Conservation (phyloP, 2,888 invertebrate species). For the Heliothis peltigera region DNA sequence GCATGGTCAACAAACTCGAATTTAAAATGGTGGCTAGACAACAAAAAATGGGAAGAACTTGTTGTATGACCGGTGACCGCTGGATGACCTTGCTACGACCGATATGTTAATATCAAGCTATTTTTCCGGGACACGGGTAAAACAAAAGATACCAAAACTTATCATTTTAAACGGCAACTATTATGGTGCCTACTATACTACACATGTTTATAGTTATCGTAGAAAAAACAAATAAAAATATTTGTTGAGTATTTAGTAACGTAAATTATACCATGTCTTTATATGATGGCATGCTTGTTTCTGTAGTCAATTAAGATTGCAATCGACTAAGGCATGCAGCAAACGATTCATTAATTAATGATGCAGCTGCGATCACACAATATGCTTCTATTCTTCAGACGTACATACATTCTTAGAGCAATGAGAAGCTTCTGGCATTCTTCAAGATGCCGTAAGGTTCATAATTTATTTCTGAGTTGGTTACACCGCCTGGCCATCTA, state of each 20-base stretch:
- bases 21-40: background rate
- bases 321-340: conserved; percentile 17
- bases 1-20: background rate
- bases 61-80: background rate
- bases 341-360: conserved; percentile 1
- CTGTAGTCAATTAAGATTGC: conserved; percentile 5
- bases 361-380: background rate
- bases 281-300: conserved; percentile 5
- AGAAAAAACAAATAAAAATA: no score
- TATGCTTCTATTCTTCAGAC: background rate
- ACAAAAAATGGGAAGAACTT: background rate
- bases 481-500: no score
- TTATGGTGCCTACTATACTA: background rate
- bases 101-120: background rate
- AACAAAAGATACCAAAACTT: background rate
- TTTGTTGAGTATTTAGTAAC: background rate
- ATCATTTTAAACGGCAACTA: background rate
- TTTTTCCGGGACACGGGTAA: background rate
- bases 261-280: no score
- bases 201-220: no score
- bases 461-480: no score
- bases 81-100: conserved; percentile 1
- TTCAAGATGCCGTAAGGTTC: background rate
- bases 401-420: background rate
- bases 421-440: background rate